A percentile compares a stretch with the other conserved stretches of the same genome.
Conservation (phyloP, 2,888 invertebrate genomes). For the Lagria hirta region DNA sequence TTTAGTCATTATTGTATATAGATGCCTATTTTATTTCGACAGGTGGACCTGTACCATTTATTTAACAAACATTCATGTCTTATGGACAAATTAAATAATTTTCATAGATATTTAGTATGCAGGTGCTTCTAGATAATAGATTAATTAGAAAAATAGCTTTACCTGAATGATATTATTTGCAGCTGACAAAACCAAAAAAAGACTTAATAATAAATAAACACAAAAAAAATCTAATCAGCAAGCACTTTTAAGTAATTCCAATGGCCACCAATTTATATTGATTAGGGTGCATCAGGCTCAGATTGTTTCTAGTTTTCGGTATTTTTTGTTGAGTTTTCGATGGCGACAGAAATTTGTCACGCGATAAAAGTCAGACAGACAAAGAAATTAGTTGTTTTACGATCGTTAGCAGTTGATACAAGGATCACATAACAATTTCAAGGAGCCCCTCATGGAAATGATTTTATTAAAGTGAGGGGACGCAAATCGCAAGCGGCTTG, state of each 20-base stretch:
- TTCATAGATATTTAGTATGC: too few species aligned
- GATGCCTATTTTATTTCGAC: too few species aligned
- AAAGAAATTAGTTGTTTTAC: conserved; percentile 36
- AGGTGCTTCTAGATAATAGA: too few species aligned
- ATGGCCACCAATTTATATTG: conserved; percentile 35
- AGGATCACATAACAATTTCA: conserved; percentile 1
- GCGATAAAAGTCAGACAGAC: conserved; percentile 42
- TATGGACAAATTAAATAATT: too few species aligned
- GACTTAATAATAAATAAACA: too few species aligned
- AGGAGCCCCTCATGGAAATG: too few species aligned
- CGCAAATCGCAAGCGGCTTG: conserved; percentile 15
- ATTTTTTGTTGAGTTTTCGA: conserved; percentile 31
- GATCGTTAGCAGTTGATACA: conserved; percentile 9
- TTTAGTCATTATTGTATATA: too few species aligned
- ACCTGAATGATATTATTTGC: too few species aligned
- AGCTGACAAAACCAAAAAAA: too few species aligned
- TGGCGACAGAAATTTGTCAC: conserved; percentile 43
- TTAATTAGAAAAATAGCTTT: too few species aligned
- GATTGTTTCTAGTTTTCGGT: conserved; percentile 24
- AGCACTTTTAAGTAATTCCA: conserved; percentile 34
- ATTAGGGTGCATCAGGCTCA: conserved; percentile 33
- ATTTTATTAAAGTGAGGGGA: conserved; percentile 9
- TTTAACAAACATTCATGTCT: too few species aligned
- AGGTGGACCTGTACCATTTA: too few species aligned
- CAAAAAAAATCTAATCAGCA: conserved; percentile 27